phyloP scores from a whole-genome alignment of 2,797 vertebrate genomes.

The Pogoniulus pusillus region DNA sequence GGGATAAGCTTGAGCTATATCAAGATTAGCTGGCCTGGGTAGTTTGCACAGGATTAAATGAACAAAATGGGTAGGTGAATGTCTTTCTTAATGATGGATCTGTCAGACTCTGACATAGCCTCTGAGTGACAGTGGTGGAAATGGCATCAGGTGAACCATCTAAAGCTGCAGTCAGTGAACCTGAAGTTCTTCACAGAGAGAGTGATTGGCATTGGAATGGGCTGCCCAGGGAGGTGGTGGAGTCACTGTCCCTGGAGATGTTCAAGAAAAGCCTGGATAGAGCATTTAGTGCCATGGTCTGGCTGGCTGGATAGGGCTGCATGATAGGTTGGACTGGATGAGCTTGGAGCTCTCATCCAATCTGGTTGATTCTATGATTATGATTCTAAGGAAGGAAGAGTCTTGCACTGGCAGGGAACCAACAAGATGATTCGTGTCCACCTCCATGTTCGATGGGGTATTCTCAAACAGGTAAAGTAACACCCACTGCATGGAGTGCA shows the following conservation, averaged over 20 bases:
- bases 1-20: not conserved
- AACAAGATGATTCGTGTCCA: not conserved
- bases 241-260: no score
- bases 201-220: not conserved
- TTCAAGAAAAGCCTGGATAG: no score
- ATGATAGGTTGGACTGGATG: no score
- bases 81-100: not conserved
- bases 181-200: not conserved
- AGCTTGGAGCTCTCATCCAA: no score
- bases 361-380: no score
- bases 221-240: no score
- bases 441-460: not conserved
- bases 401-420: not conserved
- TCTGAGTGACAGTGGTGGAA: not conserved
- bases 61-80: not conserved
- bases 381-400: no score
- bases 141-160: not conserved
- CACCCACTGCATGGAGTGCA: not conserved
- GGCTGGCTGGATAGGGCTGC: no score
- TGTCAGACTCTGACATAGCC: not conserved
- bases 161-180: not conserved
- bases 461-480: slow-evolving; percentile 20
- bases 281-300: no score
- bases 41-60: not conserved
- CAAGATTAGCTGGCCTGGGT: not conserved